Evolutionary conservation across 1,140 invertebrate genomes (phyloP).

Genomic region (Drosophila kurseongensis): DNA sequence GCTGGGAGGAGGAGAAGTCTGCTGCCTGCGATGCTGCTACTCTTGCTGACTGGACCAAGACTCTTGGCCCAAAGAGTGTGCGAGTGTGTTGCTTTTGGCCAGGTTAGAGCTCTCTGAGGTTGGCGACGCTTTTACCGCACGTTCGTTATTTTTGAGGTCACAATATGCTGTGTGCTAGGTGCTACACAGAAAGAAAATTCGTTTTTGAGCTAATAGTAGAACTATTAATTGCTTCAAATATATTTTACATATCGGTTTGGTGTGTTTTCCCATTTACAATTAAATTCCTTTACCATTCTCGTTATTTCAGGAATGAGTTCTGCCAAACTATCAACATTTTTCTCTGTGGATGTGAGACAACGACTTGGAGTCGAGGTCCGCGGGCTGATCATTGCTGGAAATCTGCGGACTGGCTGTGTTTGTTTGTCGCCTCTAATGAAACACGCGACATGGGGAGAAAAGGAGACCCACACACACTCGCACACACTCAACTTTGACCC

Average conservation of each 20-base stretch:
- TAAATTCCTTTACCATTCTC: background rate
- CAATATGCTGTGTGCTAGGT: constrained; percentile 64
- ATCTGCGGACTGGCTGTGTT: constrained; percentile 72
- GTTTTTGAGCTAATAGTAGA: no score
- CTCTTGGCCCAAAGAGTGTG: constrained; percentile 52
- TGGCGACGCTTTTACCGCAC: constrained; percentile 84
- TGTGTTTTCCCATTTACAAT: background rate
- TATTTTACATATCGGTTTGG: background rate
- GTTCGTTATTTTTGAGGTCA: constrained; percentile 84
- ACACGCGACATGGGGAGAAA: constrained; percentile 70
- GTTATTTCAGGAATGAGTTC: background rate
- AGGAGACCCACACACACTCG: constrained; percentile 29
- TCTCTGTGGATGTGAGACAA: constrained; percentile 24
- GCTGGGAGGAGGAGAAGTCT: constrained; percentile 62
- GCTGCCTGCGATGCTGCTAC: constrained; percentile 51
- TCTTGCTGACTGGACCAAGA: constrained; percentile 65
- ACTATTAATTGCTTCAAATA: background rate
- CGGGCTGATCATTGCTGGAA: constrained; percentile 75
- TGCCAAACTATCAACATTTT: background rate
- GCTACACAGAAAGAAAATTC: constrained; percentile 1
- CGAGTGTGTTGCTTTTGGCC: constrained; percentile 48
- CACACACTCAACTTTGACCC: constrained; percentile 76
- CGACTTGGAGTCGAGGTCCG: constrained; percentile 38
- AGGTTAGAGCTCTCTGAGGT: constrained; percentile 54
- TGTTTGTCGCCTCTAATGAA: constrained; percentile 82